Base-by-base conservation (phyloP, 2,888 invertebrate species). In the Cerceris rybyensis region DNA sequence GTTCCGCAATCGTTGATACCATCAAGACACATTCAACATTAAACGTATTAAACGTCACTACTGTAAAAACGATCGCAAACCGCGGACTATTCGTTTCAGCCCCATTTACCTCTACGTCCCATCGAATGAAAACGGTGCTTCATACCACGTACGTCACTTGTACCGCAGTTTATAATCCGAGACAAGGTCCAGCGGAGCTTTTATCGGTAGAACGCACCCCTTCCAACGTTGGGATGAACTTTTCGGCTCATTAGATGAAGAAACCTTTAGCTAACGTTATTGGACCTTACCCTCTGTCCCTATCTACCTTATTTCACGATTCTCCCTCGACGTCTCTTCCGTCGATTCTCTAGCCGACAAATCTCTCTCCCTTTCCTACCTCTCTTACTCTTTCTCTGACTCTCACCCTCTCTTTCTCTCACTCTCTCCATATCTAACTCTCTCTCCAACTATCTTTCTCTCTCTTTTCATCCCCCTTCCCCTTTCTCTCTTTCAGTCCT, bases 191-290 rank as follows among this genome's bases (percentile, higher is more conserved):
- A n/a, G 66, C 70, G 42, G 41, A 42, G 57, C 58, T 68, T 68
- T 59, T 68, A 11, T 9, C 8, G 2, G 2, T 7, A 28, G 7
- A 14, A 50, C 71, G n/a, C 42, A 28, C 8, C 50, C 61, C 52
- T 68, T 49, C 39, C 72, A 69, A 69, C 50, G 76, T 73, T n/a
- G 63, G 52, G 61, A 69, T 64, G 74, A 82, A 78, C 71, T 78
- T 82, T 58, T 67, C 74, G 81, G 74, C 73, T 83, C 83, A 76
- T 83, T 83, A 82, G 75, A 57, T 57, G 70, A 52, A 17, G 61
- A 59, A 78, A 68, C 50, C 55, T 17, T 57, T 52, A 69, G 41
- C 78, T 68, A 81, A 74, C 73, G 73, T 66, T 66, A 71, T 80
- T 73, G 80, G 65, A 55, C 65, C 66, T 60, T 16, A 52, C 61